These are phyloP conservation scores for Zonotrichia leucophrys DNA, from an alignment of 2,113 vertebrate species.

Conservation along the genomic window DNA sequence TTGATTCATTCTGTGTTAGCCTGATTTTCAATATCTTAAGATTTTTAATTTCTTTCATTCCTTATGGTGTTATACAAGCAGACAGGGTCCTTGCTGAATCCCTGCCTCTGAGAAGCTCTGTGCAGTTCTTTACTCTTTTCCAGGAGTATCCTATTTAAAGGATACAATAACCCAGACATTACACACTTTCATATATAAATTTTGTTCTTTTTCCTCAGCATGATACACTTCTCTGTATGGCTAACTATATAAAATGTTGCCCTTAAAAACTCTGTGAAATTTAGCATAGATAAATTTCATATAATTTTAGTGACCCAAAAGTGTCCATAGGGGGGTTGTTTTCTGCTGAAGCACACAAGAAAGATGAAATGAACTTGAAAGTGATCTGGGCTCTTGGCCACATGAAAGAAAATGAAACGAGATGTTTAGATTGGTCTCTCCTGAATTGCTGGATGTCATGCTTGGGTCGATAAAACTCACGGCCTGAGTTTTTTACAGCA, in stretches of 20 bases:
- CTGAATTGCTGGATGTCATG: not conserved
- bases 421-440: not conserved
- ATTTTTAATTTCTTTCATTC: not conserved
- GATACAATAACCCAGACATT: not conserved
- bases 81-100: not conserved
- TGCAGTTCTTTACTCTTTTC: not conserved
- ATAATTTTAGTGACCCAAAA: constrained; percentile 25
- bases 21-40: not conserved
- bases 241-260: not conserved
- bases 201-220: not conserved
- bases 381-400: not conserved
- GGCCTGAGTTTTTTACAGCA: not conserved
- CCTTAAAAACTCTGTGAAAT: not conserved
- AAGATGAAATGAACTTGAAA: constrained; percentile 34
- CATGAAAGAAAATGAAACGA: not conserved
- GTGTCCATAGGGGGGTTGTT: not conserved
- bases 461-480: not conserved
- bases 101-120: not conserved
- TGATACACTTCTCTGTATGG: not conserved
- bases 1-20: not conserved
- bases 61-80: not conserved
- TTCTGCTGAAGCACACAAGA: constrained; percentile 31
- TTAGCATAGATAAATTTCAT: not conserved
- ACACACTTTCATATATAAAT: not conserved
- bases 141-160: not conserved